Conservation (phyloP, 2,113 vertebrate species). For the Cephalopterus ornatus region DNA sequence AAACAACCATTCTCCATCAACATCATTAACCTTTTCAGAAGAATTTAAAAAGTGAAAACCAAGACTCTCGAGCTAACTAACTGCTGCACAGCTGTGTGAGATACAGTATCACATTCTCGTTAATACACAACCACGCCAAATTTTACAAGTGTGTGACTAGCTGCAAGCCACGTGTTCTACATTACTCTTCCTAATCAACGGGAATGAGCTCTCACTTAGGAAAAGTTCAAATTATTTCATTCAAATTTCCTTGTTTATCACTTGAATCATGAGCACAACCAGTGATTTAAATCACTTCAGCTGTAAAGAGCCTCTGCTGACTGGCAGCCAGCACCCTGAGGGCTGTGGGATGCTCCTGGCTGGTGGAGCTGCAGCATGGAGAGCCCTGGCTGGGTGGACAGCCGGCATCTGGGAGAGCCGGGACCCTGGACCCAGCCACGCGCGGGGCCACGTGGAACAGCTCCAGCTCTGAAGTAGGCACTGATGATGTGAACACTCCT, state of each 20-base stretch:
- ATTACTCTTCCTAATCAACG: neutral
- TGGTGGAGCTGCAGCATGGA: fast-evolving
- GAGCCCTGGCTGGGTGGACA: neutral
- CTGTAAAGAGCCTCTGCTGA: neutral
- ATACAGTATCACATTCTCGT: neutral
- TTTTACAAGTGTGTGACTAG: neutral
- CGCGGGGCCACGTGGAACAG: fast-evolving
- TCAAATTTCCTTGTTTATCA: conserved; percentile 19
- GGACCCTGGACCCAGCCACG: fast-evolving
- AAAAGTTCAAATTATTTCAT: conserved; percentile 38
- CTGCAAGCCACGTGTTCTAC: neutral
- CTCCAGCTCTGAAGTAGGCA: neutral
- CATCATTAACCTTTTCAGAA: neutral
- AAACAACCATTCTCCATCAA: neutral
- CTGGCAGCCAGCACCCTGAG: neutral
- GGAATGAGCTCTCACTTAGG: neutral
- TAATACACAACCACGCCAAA: neutral
- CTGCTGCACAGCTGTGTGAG: neutral
- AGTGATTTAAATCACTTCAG: conserved; percentile 24
- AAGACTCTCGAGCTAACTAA: neutral
- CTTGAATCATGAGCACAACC: neutral
- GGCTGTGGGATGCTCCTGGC: neutral
- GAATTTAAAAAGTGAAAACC: neutral
- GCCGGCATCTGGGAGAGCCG: fast-evolving
- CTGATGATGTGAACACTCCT: neutral